Evolutionary conservation across 1,140 invertebrate species (phyloP).

Genomic region (Pteromalus puparum): DNA sequence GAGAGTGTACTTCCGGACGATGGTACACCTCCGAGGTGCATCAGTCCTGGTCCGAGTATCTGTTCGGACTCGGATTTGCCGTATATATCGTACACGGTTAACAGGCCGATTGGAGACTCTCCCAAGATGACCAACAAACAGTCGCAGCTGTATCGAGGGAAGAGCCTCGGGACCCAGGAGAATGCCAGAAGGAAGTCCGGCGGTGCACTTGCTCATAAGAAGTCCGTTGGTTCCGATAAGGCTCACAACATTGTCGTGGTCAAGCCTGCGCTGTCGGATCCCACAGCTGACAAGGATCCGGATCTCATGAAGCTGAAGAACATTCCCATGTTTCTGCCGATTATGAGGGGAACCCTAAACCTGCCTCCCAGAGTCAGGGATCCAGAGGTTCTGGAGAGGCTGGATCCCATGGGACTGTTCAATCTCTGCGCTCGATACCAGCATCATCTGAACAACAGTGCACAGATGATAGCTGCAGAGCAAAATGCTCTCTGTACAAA

Average conservation of each 20-base stretch:
- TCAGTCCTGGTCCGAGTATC: constrained; percentile 89
- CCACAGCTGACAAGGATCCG: constrained; percentile 84
- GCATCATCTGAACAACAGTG: constrained; percentile 79
- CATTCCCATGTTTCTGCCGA: constrained; percentile 94
- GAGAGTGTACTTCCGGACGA: constrained; percentile 73
- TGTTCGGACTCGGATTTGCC: constrained; percentile 93
- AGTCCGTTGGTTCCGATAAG: constrained; percentile 60
- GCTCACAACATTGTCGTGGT: constrained; percentile 90
- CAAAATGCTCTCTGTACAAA: constrained; percentile 64
- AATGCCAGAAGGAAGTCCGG: constrained; percentile 67
- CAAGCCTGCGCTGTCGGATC: constrained; percentile 81
- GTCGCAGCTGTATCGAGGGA: constrained; percentile 70
- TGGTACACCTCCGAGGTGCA: constrained; percentile 80
- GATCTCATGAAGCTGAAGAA: constrained; percentile 86
- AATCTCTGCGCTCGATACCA: constrained; percentile 84
- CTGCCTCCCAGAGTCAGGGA: constrained; percentile 88
- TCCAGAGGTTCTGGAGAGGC: constrained; percentile 90
- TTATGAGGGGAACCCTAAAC: constrained; percentile 92
- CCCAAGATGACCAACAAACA: constrained; percentile 84
- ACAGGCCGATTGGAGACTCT: constrained; percentile 92
- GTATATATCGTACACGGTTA: constrained; percentile 95
- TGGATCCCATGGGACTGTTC: constrained; percentile 80
- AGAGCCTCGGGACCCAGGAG: constrained; percentile 67
- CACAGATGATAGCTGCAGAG: constrained; percentile 70
- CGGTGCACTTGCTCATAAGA: constrained; percentile 61